Base-by-base conservation (phyloP, 2,797 vertebrate genomes). In the Betta splendens region DNA sequence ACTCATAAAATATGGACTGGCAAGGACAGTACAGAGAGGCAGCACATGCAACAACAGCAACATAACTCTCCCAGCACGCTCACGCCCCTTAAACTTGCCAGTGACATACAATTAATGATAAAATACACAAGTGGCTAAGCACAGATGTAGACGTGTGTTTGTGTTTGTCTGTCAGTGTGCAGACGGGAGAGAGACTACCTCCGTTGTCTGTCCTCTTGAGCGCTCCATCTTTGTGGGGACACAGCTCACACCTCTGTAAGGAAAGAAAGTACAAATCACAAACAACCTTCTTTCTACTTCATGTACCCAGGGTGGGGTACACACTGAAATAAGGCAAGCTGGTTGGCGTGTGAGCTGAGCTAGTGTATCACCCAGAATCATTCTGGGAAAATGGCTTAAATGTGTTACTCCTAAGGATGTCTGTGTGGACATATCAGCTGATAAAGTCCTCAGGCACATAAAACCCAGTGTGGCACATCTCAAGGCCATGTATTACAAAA, bases 211-310 rank as follows among this genome's bases (percentile, higher is more conserved):
- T 98, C 92, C 96, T 94, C 92, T 98, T 98, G 90, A 98, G 94
- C 83, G 96, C 96, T 69, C 96, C 96, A 92, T 98, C 96, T 91
- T 98, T 97, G 91, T 98, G 96, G 80, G 96, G 96, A 84, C 96
- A 98, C 85, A 98, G 94, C 91, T 98, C 96, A 84, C 95, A 98
- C 93, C 96, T 97, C 96, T 98, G 84, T 93, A 98, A n/a, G n/a
- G n/a, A n/a, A n/a, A n/a, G n/a, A n/a, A n/a, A n/a, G n/a, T n/a
- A n/a, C n/a, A n/a, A n/a, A 64, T 85, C 46, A 74, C 48, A 51
- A 52, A 65, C 35, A 33, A 52, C 18, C n/a, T n/a, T n/a, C n/a
- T n/a, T n/a, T n/a, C n/a, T n/a, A n/a, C 23, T 18, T 49, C 11
- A 32, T 60, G 52, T 31, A 18, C 28, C 48, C 8, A 2, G 5